phyloP scores from a whole-genome alignment of 2,797 vertebrate species.

The Sebastes reedi region DNA sequence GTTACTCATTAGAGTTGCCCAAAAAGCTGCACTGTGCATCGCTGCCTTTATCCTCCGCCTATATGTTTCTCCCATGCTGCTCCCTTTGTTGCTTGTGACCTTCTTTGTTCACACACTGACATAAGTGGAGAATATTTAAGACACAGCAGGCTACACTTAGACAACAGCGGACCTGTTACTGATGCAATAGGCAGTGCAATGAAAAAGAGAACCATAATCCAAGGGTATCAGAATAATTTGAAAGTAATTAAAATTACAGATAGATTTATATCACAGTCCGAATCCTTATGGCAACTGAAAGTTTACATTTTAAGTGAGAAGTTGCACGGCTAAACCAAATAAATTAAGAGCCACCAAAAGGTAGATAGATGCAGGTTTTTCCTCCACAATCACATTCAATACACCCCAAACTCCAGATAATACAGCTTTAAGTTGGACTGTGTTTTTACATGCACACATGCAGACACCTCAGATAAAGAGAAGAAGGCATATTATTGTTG shows the following conservation, averaged over 20 bases:
- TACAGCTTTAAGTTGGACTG: neutral
- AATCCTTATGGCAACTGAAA: neutral
- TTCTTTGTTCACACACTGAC: conserved; percentile 1
- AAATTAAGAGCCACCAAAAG: neutral
- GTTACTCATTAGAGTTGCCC: neutral
- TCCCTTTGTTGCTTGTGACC: neutral
- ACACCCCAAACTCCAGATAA: neutral
- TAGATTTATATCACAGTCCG: neutral
- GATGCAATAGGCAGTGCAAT: neutral
- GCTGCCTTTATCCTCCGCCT: neutral
- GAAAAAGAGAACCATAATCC: neutral
- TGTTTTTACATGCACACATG: neutral
- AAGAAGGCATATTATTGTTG: neutral
- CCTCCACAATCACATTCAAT: neutral
- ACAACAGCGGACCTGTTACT: neutral
- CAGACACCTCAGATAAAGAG: neutral
- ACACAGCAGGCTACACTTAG: neutral
- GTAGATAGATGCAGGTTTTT: too few relatives aligned
- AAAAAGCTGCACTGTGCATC: conserved; percentile 28
- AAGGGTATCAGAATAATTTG: neutral
- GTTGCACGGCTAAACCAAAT: neutral
- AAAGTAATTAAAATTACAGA: neutral
- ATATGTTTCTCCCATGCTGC: neutral
- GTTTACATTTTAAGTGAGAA: neutral
- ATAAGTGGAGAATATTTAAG: neutral